phyloP scores from a whole-genome alignment of 2,797 vertebrate species.

The Pangasius larnaudii region DNA sequence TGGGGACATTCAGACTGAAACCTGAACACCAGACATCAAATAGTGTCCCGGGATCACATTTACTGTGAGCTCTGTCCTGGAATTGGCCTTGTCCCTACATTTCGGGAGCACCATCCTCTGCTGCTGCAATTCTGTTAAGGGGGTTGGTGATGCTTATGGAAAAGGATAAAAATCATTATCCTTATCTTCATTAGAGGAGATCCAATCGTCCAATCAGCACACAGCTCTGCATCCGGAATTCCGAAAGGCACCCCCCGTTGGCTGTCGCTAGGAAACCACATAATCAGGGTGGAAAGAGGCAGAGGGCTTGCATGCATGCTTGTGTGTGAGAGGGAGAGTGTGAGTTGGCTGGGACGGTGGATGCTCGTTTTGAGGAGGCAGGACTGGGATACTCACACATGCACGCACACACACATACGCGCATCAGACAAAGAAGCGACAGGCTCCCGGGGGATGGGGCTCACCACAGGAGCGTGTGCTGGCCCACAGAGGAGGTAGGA shows the following conservation, averaged over 20 bases:
- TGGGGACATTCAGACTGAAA: not conserved
- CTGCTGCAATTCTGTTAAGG: conserved; percentile 18
- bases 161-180: conserved; percentile 73
- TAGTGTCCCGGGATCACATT: conserved; percentile 7
- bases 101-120: conserved; percentile 30
- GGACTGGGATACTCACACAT: conserved; percentile 54
- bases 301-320: conserved; percentile 69
- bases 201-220: conserved; percentile 73
- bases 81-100: conserved; percentile 27
- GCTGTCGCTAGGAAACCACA: conserved; percentile 84
- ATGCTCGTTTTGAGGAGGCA: conserved; percentile 49
- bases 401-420: conserved; percentile 46
- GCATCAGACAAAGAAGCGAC: conserved; percentile 59
- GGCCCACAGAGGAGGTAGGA: conserved; percentile 80
- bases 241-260: conserved; percentile 72
- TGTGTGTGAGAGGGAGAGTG: conserved; percentile 52
- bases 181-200: conserved; percentile 80
- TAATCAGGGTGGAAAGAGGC: conserved; percentile 78
- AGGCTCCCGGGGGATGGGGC: conserved; percentile 72
- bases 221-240: conserved; percentile 69
- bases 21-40: conserved; percentile 19
- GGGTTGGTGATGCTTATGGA: conserved; percentile 69
- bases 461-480: conserved; percentile 79
- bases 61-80: conserved; percentile 21
- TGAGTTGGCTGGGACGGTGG: conserved; percentile 52